phyloP scores from a whole-genome alignment of 2,888 invertebrate genomes.

The Lottia gigantea region DNA sequence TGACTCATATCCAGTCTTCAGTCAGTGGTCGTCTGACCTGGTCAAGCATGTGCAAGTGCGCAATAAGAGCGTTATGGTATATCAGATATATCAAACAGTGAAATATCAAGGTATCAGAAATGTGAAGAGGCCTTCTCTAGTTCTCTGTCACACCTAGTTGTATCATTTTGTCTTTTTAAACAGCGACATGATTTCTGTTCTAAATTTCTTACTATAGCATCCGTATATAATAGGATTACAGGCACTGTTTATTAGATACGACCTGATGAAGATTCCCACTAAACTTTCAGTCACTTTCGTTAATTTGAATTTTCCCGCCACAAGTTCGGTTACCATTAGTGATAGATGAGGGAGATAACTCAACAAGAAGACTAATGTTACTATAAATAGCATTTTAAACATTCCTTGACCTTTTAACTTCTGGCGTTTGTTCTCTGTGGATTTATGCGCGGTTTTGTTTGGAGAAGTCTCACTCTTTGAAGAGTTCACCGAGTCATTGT shows the following conservation, averaged over 20 bases:
- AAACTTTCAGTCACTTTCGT: conserved; percentile 5
- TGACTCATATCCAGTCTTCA: no score
- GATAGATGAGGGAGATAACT: conserved; percentile 10
- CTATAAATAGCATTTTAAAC: conserved; percentile 13
- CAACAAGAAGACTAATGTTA: conserved; percentile 10
- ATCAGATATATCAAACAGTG: no score
- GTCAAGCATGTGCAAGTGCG: no score
- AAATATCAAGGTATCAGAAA: no score
- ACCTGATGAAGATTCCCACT: conserved; percentile 11
- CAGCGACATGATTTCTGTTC: conserved; percentile 2
- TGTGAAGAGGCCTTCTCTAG: no score
- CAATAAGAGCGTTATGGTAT: no score
- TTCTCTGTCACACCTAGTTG: no score
- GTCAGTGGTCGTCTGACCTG: no score
- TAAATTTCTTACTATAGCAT: conserved; percentile 13
- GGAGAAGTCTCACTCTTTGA: not conserved
- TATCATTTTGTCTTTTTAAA: not conserved
- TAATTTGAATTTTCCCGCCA: conserved; percentile 1
- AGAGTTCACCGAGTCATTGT: not conserved
- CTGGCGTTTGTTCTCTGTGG: not conserved
- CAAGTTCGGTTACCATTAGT: conserved; percentile 9
- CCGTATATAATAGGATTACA: conserved; percentile 18
- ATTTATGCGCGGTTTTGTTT: no score
- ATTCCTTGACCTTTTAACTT: conserved; percentile 8
- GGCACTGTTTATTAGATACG: conserved; percentile 16